Percentiles rank a stretch among this genome's conserved stretches.
Evolutionary conservation across 2,113 vertebrate genomes (phyloP).

Genomic region (Cinclus mexicanus): DNA sequence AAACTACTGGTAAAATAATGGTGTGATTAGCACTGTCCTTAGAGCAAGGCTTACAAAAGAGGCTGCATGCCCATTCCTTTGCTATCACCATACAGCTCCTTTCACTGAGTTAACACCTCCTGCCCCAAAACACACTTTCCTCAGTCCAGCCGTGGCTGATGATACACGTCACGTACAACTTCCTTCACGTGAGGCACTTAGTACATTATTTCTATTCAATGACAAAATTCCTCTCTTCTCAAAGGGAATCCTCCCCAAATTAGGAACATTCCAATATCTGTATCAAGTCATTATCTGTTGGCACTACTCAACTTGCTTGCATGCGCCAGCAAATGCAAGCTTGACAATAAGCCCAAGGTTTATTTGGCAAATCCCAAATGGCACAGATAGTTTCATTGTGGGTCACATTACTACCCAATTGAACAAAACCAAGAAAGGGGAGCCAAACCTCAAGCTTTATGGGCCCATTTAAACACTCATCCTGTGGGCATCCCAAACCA

Average conservation of each 20-base stretch:
- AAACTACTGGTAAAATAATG: neutral
- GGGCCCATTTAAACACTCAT: neutral
- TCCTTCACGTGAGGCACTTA: neutral
- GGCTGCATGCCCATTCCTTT: neutral
- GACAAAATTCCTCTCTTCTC: neutral
- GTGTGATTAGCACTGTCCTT: neutral
- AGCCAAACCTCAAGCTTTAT: slow-evolving; percentile 58
- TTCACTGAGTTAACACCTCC: neutral
- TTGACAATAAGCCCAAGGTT: slow-evolving; percentile 29
- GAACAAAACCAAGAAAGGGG: neutral
- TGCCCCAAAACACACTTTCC: neutral
- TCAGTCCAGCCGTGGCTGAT: neutral
- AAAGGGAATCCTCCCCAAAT: neutral
- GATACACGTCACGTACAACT: neutral
- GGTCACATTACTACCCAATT: slow-evolving; percentile 1
- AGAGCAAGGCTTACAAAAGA: neutral
- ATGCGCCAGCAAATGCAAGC: slow-evolving; percentile 1
- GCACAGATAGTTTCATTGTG: neutral
- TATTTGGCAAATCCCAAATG: slow-evolving; percentile 33
- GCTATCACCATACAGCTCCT: neutral
- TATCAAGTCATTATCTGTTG: neutral
- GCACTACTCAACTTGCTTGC: neutral
- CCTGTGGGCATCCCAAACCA: slow-evolving; percentile 17
- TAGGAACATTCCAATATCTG: neutral
- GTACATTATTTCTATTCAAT: neutral